Base-by-base conservation (phyloP, 92 coral and sea anemone genomes). In the Chrysogorgia sp. region DNA sequence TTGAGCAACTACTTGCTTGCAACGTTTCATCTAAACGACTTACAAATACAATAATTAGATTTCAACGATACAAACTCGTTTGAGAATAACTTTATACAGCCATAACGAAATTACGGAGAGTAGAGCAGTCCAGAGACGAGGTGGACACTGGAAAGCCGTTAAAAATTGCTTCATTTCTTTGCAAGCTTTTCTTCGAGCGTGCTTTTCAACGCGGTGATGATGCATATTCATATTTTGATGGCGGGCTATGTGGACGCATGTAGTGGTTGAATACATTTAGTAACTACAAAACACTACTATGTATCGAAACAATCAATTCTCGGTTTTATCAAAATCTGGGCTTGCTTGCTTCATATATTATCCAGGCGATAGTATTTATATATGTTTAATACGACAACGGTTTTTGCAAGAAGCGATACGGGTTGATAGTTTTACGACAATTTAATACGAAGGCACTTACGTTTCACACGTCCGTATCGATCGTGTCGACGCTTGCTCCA, bases 161-260 rank as follows among this genome's bases (percentile, higher is more conserved):
- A 7, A 15, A 6, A 15, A 47, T 47, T 47, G 12, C 43, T 4
- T 37, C 43, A 12, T 37, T 37, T 37, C 43, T 37, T 37, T 37
- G 43, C n/a, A n/a, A n/a, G 53, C 53, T 47, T 15, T 47, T 47
- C 53, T 47, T 63, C 45, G 69, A 63, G 53, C 72, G 52, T 65
- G 31, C 29, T n/a, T 49, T 45, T 20, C 69, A 8, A 15, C 7
- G 1, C 1, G 5, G 43, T 15, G n/a, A 22, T 33, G 48, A 65
- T 65, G 72, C 72, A 65, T 65, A 65, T 65, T 65, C 41, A 37
- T 65, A 41, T 65, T 22, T 13, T n/a, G 48, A 65, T 65, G 72
- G 72, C 72, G 72, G 72, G 72, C 72, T 19, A 28, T n/a, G n/a
- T 35, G 29, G 22, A 65, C 43, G 43, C 53, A 30, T 35, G 26